Conservation (phyloP, 2,113 vertebrate genomes). For the Oryzias melastigma region DNA sequence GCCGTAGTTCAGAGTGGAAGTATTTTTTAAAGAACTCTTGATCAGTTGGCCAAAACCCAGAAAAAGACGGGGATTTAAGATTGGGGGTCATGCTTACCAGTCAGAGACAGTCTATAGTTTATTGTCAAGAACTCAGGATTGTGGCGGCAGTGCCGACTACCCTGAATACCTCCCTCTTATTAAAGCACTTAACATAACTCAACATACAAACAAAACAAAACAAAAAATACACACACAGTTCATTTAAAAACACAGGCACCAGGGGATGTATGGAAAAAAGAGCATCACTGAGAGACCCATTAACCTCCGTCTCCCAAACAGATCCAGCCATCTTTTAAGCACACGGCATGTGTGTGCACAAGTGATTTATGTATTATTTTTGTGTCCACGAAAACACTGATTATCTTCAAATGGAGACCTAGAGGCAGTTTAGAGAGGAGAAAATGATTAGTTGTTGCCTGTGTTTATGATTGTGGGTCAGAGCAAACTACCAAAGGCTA, state of each 20-base stretch:
- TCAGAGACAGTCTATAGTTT: slow-evolving; percentile 43
- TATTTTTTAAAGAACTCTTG: slow-evolving; percentile 45
- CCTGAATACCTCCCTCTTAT: slow-evolving; percentile 50
- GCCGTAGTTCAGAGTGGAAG: slow-evolving; percentile 39
- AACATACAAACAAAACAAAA: slow-evolving; percentile 51
- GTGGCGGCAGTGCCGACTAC: slow-evolving; percentile 49
- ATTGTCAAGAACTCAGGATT: slow-evolving; percentile 55
- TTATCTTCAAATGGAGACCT: slow-evolving; percentile 18
- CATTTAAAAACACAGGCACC: slow-evolving; percentile 56
- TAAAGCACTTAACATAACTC: slow-evolving; percentile 62
- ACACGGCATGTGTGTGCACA: slow-evolving; percentile 32
- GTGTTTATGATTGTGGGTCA: slow-evolving; percentile 18
- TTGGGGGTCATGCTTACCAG: slow-evolving; percentile 42
- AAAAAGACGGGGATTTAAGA: slow-evolving; percentile 39
- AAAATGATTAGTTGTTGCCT: slow-evolving; percentile 12
- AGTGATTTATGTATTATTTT: slow-evolving; percentile 49
- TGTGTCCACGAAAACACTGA: slow-evolving; percentile 19
- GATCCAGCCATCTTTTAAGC: slow-evolving; percentile 54
- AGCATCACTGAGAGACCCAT: slow-evolving; percentile 72
- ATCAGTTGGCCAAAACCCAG: slow-evolving; percentile 19
- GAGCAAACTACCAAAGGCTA: slow-evolving; percentile 20
- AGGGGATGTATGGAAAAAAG: slow-evolving; percentile 53
- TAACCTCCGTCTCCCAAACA: slow-evolving; percentile 69
- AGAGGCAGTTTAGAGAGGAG: slow-evolving; percentile 16
- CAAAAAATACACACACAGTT: slow-evolving; percentile 47